Conservation (phyloP, 1,140 invertebrate species). For the Phenacoccus solenopsis region DNA sequence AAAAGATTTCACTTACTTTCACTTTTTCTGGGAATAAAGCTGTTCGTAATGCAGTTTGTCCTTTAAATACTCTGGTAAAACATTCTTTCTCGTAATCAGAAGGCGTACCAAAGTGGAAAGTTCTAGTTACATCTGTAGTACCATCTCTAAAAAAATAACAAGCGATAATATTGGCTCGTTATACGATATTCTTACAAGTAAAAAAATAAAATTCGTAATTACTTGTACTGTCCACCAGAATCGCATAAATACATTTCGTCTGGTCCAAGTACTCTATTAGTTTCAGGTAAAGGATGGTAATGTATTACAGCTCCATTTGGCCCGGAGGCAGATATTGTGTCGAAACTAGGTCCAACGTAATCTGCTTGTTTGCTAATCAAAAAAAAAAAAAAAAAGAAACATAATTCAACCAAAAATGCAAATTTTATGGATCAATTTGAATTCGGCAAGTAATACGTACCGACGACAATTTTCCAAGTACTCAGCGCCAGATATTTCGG, state of each 20-base stretch:
- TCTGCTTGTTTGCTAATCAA: constrained; percentile 46
- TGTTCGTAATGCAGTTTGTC: constrained; percentile 66
- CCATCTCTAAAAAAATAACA: constrained; percentile 51
- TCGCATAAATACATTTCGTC: constrained; percentile 80
- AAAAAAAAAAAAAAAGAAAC: constrained; percentile 5
- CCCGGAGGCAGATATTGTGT: constrained; percentile 82
- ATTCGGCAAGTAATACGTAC: constrained; percentile 33
- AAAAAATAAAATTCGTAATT: constrained; percentile 22
- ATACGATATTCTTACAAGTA: background rate
- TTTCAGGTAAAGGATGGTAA: constrained; percentile 58
- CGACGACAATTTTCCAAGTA: constrained; percentile 67
- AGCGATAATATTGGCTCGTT: background rate
- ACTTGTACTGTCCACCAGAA: constrained; percentile 72
- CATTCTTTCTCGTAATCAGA: constrained; percentile 66
- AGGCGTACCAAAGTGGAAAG: constrained; percentile 75
- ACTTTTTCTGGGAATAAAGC: constrained; percentile 67
- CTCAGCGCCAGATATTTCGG: constrained; percentile 73
- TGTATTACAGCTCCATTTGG: constrained; percentile 90
- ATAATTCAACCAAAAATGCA: background rate
- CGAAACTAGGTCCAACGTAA: constrained; percentile 81
- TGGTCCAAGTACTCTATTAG: constrained; percentile 53
- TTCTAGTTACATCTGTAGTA: constrained; percentile 91
- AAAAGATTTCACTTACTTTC: constrained; percentile 32
- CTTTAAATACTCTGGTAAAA: constrained; percentile 87
- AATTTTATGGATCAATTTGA: background rate